phyloP scores from a whole-genome alignment of 1,140 invertebrate genomes.

The Oncopeltus fasciatus region DNA sequence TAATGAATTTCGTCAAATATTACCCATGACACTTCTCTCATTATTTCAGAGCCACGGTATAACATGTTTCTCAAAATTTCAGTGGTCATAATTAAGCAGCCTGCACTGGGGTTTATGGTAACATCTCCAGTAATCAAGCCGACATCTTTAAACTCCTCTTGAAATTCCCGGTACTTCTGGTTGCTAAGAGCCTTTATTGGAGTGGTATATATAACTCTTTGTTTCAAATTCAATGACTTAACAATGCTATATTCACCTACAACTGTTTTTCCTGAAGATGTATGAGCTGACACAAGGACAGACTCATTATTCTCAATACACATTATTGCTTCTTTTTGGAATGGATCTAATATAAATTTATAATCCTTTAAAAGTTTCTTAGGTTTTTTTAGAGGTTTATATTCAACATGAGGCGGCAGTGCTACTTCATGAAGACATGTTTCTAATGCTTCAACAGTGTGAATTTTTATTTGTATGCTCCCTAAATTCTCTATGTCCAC shows the following conservation, averaged over 20 bases:
- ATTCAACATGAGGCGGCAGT: constrained; percentile 69
- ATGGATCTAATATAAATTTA: constrained; percentile 89
- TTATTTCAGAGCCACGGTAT: constrained; percentile 93
- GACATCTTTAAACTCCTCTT: constrained; percentile 95
- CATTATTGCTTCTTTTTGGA: constrained; percentile 93
- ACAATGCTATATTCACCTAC: constrained; percentile 88
- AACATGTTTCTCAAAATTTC: constrained; percentile 99
- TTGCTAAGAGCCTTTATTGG: constrained; percentile 99
- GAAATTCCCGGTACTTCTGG: constrained; percentile 98
- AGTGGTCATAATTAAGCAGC: constrained; percentile 98
- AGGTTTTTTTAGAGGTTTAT: constrained; percentile 49
- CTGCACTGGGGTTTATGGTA: constrained; percentile 94
- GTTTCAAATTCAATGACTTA: constrained; percentile 50
- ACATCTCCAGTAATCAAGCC: constrained; percentile 98
- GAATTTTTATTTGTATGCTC: constrained; percentile 4
- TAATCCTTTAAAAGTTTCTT: constrained; percentile 67
- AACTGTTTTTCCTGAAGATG: constrained; percentile 99
- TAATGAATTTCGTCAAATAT: constrained; percentile 99
- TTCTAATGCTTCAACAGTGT: constrained; percentile 68
- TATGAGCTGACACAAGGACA: constrained; percentile 96
- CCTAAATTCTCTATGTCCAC: background rate
- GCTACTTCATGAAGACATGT: constrained; percentile 89
- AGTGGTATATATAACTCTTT: constrained; percentile 96
- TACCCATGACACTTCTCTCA: constrained; percentile 98
- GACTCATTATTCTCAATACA: constrained; percentile 98